Evolutionary conservation across 2,888 invertebrate species (phyloP), one percentile per base, ranked within the genome.

Genomic region (Zaprionus bogoriensis): DNA sequence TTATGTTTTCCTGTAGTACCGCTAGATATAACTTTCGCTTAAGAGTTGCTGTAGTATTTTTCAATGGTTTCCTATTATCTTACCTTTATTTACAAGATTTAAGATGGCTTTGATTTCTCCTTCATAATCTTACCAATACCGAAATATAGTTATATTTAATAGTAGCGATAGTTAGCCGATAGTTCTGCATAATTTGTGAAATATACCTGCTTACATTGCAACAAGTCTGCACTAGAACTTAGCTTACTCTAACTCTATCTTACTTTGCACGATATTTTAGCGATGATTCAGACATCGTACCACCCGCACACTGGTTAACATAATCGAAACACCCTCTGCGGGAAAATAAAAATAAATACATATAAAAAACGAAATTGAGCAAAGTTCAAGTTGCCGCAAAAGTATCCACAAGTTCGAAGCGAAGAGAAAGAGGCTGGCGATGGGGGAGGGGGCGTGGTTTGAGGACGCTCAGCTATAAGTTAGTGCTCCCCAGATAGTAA

Each of bases 401-500:
- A 68, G 53, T 72, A 53, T 67, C 47, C 57, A 36, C 70, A 67
- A 70, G 67, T 66, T 60, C 48, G 28, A 28, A 46, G 44, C 44
- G 47, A 20, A 22, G 27, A 30, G 36, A 14, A 6, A 25, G 14
- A 25, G 19, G 10, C 3, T 14, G 12, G 38, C 12, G 27, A 19
- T 4, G 4, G 23, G 41, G 42, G 14, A 28, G 7, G 32, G 38
- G 25, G 28, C 6, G 45, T 39, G 45, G 52, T 17, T 14, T 14
- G 53, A 61, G 20, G 67, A 47, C 52, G 50, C 25, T 14, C 41
- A 42, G 68, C 64, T 68, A 83, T 81, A 84, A 79, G 79, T 84
- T 83, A 87, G 82, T 81, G 74, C 67, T 83, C 82, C 82, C 87
- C 76, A 81, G 82, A 81, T 84, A 84, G 87, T 84, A 87, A 83